Evolutionary conservation across 2,113 vertebrate species (phyloP).

Genomic region (Cinclus mexicanus): DNA sequence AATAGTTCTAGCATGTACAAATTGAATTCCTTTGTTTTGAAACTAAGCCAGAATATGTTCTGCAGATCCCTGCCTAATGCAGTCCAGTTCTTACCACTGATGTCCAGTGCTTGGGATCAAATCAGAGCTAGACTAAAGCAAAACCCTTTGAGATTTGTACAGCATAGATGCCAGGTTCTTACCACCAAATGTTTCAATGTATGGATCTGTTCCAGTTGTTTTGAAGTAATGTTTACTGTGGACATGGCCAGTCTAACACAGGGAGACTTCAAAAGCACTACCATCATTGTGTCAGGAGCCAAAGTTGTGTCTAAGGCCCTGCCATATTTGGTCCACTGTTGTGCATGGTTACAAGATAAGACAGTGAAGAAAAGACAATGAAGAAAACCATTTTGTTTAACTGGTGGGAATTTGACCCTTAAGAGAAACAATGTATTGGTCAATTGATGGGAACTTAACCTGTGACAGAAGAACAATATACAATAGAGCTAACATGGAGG

Average conservation of each 20-base stretch:
- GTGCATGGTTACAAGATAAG: rapidly evolving
- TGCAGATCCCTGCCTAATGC: not conserved
- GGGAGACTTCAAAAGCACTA: not conserved
- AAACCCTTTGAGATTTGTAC: not conserved
- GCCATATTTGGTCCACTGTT: not conserved
- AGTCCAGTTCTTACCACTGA: not conserved
- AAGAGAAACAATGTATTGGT: not conserved
- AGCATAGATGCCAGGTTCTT: not conserved
- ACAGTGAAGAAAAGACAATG: not conserved
- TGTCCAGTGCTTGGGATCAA: not conserved
- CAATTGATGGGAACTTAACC: not conserved
- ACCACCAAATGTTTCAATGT: not conserved
- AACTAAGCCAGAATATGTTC: not conserved
- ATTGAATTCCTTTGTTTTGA: not conserved
- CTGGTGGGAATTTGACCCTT: not conserved
- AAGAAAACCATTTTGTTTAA: not conserved
- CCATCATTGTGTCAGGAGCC: not conserved
- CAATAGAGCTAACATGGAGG: not conserved
- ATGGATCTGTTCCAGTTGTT: not conserved
- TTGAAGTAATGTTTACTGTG: not conserved
- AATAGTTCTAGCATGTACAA: not conserved
- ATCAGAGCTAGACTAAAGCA: not conserved
- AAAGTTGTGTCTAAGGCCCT: not conserved
- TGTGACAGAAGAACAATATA: not conserved
- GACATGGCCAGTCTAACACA: not conserved